Evolutionary conservation across 2,888 invertebrate species (phyloP).

Genomic region (Tenthredo mesomela): DNA sequence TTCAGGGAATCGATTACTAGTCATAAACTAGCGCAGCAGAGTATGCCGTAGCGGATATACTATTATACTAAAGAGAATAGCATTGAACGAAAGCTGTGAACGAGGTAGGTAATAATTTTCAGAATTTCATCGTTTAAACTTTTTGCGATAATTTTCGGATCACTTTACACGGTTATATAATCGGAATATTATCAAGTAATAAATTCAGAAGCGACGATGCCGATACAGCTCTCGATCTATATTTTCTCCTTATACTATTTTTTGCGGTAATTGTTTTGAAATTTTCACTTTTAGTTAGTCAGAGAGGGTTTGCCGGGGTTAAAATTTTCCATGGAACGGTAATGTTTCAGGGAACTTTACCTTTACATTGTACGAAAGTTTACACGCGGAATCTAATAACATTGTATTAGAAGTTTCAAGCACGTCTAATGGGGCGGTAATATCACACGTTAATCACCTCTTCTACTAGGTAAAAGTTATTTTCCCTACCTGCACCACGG

Average conservation of each 20-base stretch:
- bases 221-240: neutral
- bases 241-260: slow-evolving; percentile 8
- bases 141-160: neutral
- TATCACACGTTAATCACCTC: slow-evolving; percentile 46
- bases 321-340: slow-evolving; percentile 33
- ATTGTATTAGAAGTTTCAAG: slow-evolving; percentile 48
- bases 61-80: neutral
- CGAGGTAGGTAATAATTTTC: neutral
- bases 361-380: slow-evolving; percentile 40
- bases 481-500: slow-evolving; percentile 27
- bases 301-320: neutral
- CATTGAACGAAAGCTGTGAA: neutral
- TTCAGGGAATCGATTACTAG: slow-evolving; percentile 3
- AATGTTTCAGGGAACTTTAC: slow-evolving; percentile 28
- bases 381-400: slow-evolving; percentile 37
- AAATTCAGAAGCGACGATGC: neutral
- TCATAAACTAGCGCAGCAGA: slow-evolving; percentile 4
- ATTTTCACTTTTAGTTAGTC: slow-evolving; percentile 12
- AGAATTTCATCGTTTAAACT: slow-evolving; percentile 23
- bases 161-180: neutral
- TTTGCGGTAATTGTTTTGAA: slow-evolving; percentile 20
- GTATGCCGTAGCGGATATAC: neutral
- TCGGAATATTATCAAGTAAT: slow-evolving; percentile 26
- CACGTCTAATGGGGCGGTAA: slow-evolving; percentile 41
- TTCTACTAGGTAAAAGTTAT: slow-evolving; percentile 28